phyloP scores from a whole-genome alignment of 1,140 invertebrate species.

The Gonioctena quinquepunctata region DNA sequence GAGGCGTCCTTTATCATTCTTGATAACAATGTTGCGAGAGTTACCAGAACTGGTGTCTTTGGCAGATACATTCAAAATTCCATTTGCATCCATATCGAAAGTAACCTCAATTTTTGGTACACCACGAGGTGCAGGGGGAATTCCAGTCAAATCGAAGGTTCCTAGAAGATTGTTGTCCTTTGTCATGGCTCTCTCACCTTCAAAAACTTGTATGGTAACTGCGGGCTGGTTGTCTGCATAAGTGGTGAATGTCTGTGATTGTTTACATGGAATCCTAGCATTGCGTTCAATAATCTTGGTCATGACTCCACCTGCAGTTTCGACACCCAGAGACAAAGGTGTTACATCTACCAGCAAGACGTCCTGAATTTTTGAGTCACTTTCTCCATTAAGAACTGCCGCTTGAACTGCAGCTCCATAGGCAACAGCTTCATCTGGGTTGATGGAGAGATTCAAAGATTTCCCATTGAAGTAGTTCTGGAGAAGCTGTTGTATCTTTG shows the following conservation, averaged over 20 bases:
- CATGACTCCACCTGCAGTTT: conserved; percentile 69
- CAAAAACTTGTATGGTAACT: conserved; percentile 73
- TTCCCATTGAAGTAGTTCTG: conserved; percentile 67
- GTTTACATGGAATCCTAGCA: conserved; percentile 65
- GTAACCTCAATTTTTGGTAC: conserved; percentile 73
- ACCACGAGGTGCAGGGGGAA: conserved; percentile 61
- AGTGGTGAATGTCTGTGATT: conserved; percentile 67
- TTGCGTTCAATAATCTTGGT: conserved; percentile 68
- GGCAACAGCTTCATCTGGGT: conserved; percentile 60
- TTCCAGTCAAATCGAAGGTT: conserved; percentile 73
- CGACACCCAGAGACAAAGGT: conserved; percentile 63
- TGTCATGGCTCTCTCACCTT: conserved; percentile 80
- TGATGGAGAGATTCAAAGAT: conserved; percentile 57
- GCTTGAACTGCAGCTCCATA: conserved; percentile 60
- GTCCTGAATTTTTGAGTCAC: no score
- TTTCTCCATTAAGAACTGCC: conserved; percentile 56
- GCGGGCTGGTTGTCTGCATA: conserved; percentile 72
- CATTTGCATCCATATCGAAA: conserved; percentile 72
- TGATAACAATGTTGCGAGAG: conserved; percentile 74
- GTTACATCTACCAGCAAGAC: conserved; percentile 62
- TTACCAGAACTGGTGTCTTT: conserved; percentile 60
- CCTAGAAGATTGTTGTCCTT: conserved; percentile 78
- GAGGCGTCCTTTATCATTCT: conserved; percentile 80
- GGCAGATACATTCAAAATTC: conserved; percentile 69
- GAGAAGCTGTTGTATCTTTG: conserved; percentile 67